Evolutionary conservation across 1,140 invertebrate genomes (phyloP).

Genomic region (Drosophila ficusphila): DNA sequence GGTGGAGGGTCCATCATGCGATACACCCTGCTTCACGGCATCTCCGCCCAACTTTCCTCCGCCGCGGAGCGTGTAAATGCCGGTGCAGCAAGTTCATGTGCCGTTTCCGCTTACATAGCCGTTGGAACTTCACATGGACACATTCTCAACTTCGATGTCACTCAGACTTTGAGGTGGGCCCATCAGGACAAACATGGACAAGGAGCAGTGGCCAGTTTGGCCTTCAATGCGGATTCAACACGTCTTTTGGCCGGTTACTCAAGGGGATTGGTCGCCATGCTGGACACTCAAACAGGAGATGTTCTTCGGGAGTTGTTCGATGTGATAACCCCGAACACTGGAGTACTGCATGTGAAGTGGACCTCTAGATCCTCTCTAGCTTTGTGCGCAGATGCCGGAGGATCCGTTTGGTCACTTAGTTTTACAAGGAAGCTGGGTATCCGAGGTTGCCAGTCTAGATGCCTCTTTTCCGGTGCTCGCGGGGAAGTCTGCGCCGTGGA

Average conservation of each 20-base stretch:
- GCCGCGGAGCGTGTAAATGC: constrained; percentile 94
- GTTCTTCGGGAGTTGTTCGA: constrained; percentile 92
- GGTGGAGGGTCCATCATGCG: constrained; percentile 89
- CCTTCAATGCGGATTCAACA: constrained; percentile 94
- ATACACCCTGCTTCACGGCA: constrained; percentile 92
- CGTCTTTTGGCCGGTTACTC: constrained; percentile 93
- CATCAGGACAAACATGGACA: constrained; percentile 90
- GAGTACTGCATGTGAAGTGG: constrained; percentile 94
- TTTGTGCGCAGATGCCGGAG: constrained; percentile 96
- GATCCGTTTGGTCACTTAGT: constrained; percentile 97
- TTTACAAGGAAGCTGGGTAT: constrained; percentile 96
- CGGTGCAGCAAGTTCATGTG: constrained; percentile 93
- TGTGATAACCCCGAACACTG: constrained; percentile 94
- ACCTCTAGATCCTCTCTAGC: constrained; percentile 87
- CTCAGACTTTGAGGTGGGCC: constrained; percentile 94
- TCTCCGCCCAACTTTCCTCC: constrained; percentile 93
- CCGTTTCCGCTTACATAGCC: constrained; percentile 91
- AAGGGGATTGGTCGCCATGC: constrained; percentile 93
- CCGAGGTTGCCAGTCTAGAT: constrained; percentile 93
- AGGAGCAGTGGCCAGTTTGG: constrained; percentile 93
- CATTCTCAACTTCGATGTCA: constrained; percentile 94
- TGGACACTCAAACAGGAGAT: constrained; percentile 91
- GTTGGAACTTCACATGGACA: constrained; percentile 97
- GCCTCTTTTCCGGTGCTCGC: constrained; percentile 95
- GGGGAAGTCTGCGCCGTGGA: constrained; percentile 96